Evolutionary conservation across 2,113 vertebrate species (phyloP).

Genomic region (Scopus umbretta): DNA sequence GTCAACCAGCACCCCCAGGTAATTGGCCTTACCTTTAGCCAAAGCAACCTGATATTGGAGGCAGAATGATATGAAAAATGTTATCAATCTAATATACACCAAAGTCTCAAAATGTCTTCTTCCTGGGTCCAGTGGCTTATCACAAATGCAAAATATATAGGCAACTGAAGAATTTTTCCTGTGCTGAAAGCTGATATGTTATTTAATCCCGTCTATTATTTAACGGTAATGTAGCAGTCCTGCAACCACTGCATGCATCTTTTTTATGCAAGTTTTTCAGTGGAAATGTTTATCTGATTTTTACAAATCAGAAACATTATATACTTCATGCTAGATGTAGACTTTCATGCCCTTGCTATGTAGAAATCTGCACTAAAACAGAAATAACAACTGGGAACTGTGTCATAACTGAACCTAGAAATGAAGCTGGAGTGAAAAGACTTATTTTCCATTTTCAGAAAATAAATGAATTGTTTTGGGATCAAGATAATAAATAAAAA

Average conservation of each 20-base stretch:
- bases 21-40: neutral
- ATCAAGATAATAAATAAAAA: neutral
- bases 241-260: rapidly evolving
- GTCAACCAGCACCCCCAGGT: too few species aligned
- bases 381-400: neutral
- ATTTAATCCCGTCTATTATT: neutral
- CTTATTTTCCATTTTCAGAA: neutral
- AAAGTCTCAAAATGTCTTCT: neutral
- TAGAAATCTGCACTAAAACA: neutral
- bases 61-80: neutral
- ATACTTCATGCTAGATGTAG: neutral
- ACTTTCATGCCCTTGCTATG: neutral
- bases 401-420: neutral
- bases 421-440: neutral
- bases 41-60: neutral
- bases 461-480: neutral
- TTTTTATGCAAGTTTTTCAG: neutral
- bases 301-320: neutral
- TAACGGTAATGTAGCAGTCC: neutral
- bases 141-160: neutral
- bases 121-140: neutral
- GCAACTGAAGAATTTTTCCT: neutral
- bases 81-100: neutral
- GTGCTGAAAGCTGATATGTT: neutral
- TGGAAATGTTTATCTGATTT: neutral